Base-by-base conservation (phyloP, 2,113 vertebrate genomes). In the Aix galericulata region DNA sequence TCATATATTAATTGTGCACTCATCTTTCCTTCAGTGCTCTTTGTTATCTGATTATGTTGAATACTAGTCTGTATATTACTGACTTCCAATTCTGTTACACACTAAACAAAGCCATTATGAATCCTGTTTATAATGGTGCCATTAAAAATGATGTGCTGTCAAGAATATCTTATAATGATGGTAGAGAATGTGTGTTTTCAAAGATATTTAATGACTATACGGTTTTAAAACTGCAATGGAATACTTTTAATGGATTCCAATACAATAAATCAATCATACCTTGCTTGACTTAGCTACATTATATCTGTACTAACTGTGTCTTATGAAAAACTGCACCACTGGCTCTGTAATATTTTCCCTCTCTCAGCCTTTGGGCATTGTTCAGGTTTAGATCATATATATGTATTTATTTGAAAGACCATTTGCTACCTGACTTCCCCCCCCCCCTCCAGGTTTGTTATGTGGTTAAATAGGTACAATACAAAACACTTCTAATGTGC, bases 61-160 rank as follows among this genome's bases (percentile, higher is more conserved):
- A 59, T 15, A 29, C 5, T 86, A 64, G 88, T 68, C 91, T 88
- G 62, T 76, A 12, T 87, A 94, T 82, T 93, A 56, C 64, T 80
- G 91, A 82, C 83, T 94, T 92, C 77, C 76, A 90, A 75, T 93
- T 82, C 88, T 82, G 87, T 89, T 95, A 93, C 89, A 85, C 58
- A 29, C 94, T 88, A 93, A 96, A 96, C 92, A 97, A 85, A 95
- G 88, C 92, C 93, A 93, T 97, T 93, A 91, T 67, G 86, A 91
- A 88, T 68, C 88, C 90, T 97, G 97, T 97, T 98, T 97, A 96
- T 97, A 96, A 97, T 32, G 32, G 91, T 83, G 80, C 91, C 94
- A 97, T 98, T 97, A 97, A 97, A 97, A 98, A 97, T 97, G 97
- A 97, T 94, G 77, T 95, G 82, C 96, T 97, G 97, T 97, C 97